Evolutionary conservation across 2,888 invertebrate genomes (phyloP).

Genomic region (Diarsia rubi): DNA sequence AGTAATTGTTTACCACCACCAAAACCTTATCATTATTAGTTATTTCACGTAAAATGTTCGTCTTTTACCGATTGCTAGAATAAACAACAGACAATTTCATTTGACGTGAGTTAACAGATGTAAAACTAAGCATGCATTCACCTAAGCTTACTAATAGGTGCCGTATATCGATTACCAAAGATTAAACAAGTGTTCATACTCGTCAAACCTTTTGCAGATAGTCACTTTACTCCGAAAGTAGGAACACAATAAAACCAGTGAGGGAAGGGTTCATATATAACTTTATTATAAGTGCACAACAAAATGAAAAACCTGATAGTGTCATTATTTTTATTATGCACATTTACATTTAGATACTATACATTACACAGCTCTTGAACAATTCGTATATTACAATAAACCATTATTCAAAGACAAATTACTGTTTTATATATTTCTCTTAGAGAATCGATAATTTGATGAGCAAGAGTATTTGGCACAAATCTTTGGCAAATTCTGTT

Average conservation of each 20-base stretch:
- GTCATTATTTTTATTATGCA: constrained; percentile 70
- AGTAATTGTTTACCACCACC: constrained; percentile 49
- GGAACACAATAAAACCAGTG: constrained; percentile 52
- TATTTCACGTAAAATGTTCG: constrained; percentile 43
- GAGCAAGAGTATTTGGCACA: constrained; percentile 68
- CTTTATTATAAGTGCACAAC: constrained; percentile 37
- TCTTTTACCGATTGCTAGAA: not conserved
- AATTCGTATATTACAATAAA: constrained; percentile 44
- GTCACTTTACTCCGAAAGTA: not conserved
- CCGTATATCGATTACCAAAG: constrained; percentile 5
- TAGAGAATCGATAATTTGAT: constrained; percentile 60
- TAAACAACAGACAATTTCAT: constrained; percentile 9
- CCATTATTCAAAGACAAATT: constrained; percentile 23
- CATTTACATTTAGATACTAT: constrained; percentile 65
- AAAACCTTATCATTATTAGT: constrained; percentile 28
- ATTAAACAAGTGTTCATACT: constrained; percentile 20
- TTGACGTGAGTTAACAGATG: constrained; percentile 39
- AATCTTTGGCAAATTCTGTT: constrained; percentile 60
- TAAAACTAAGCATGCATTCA: constrained; percentile 51
- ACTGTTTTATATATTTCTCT: constrained; percentile 55
- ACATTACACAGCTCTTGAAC: constrained; percentile 58
- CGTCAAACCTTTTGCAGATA: constrained; percentile 8
- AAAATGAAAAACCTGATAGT: constrained; percentile 64
- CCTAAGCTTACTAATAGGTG: not conserved
- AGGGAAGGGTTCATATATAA: constrained; percentile 7